Percentiles rank a stretch among this genome's conserved stretches.
Conservation (phyloP, 2,888 invertebrate species). For the Taphrorychus bicolor region DNA sequence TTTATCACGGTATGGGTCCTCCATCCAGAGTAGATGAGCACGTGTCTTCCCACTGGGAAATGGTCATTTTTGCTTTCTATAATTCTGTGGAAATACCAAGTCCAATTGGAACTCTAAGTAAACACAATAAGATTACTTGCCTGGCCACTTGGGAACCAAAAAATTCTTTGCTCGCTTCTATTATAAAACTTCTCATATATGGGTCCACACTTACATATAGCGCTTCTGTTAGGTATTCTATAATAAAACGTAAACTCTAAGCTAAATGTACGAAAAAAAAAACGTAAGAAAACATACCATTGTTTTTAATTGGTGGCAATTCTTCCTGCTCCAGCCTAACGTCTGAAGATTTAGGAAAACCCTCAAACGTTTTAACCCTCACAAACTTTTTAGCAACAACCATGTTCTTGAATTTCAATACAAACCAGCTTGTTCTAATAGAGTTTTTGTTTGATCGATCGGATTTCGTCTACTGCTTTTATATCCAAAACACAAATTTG, state of each 20-base stretch:
- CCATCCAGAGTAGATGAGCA: conserved; percentile 75
- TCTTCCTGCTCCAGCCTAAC: conserved; percentile 17
- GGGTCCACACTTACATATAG: conserved; percentile 76
- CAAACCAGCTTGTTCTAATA: no score
- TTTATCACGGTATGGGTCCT: conserved; percentile 65
- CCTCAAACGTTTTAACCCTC: conserved; percentile 4
- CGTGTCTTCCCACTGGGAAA: conserved; percentile 69
- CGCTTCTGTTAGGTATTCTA: conserved; percentile 72
- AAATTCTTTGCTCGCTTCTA: no score
- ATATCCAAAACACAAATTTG: no score
- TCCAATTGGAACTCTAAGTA: background rate
- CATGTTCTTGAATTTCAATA: background rate
- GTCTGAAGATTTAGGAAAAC: conserved; percentile 16
- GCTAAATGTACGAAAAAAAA: no score
- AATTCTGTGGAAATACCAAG: conserved; percentile 63
- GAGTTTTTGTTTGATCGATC: no score
- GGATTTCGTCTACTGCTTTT: no score
- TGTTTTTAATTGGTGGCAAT: conserved; percentile 15
- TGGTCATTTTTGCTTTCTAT: conserved; percentile 70
- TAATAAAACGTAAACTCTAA: no score
- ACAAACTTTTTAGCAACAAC: conserved; percentile 17
- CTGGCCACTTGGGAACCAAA: no score
- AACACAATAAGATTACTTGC: background rate
- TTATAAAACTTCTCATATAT: no score
- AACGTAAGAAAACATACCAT: no score